These are phyloP conservation scores for Glareola pratincola DNA, from an alignment of 2,113 vertebrate species.

Conservation along the genomic window DNA sequence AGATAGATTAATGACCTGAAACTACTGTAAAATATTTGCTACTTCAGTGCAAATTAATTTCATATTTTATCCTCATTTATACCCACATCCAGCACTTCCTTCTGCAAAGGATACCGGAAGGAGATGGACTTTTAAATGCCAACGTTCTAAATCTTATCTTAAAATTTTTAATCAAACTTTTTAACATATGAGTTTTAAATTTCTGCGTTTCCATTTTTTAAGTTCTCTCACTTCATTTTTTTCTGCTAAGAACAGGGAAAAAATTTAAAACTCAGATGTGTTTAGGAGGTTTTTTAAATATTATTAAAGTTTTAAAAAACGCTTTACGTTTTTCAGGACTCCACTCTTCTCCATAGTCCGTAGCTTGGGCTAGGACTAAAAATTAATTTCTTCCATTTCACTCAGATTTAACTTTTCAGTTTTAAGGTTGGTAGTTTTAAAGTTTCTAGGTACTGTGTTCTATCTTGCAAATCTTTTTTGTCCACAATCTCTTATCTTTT, in stretches of 20 bases:
- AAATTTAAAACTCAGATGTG: not conserved
- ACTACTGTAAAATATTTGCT: constrained; percentile 45
- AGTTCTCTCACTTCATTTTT: not conserved
- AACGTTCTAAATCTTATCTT: constrained; percentile 17
- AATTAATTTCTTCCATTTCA: not conserved
- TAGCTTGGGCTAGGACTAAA: not conserved
- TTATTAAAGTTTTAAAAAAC: not conserved
- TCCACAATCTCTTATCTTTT: not conserved
- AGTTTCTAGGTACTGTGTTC: not conserved
- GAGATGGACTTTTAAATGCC: constrained; percentile 26
- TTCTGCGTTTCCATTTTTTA: not conserved
- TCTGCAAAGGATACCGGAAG: constrained; percentile 24
- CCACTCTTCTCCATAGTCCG: not conserved
- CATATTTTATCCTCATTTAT: constrained; percentile 47
- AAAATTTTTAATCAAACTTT: constrained; percentile 23
- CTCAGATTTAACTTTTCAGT: not conserved
- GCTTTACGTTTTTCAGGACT: not conserved
- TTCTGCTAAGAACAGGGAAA: not conserved
- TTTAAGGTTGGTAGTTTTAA: not conserved
- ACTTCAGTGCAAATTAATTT: constrained; percentile 55
- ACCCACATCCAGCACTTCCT: not conserved
- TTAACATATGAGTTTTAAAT: not conserved
- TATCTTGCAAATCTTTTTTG: not conserved
- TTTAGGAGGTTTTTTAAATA: not conserved
- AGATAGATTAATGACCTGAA: constrained; percentile 53